Conservation (phyloP, 2,113 vertebrate species). For the Laticauda laticaudata region DNA sequence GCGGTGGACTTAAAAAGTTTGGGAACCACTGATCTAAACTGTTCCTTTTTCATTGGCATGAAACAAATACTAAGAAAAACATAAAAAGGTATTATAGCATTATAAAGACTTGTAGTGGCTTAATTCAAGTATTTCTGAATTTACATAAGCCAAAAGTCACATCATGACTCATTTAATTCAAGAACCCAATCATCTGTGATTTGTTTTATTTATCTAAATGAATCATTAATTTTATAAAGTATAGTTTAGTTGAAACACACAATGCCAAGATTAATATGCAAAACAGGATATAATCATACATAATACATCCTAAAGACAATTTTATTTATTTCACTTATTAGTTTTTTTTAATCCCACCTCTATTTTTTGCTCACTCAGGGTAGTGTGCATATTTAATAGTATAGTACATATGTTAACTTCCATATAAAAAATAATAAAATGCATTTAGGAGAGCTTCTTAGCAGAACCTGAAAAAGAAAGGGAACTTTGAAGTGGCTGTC, state of each 20-base stretch:
- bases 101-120: neutral
- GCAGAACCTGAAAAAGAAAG: neutral
- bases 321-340: neutral
- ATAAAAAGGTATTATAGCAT: neutral
- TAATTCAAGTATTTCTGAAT: neutral
- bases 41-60: neutral
- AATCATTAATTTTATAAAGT: neutral
- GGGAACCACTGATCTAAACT: neutral
- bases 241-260: neutral
- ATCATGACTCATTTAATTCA: neutral
- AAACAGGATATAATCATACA: neutral
- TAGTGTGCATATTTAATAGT: neutral
- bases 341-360: neutral
- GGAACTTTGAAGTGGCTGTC: neutral
- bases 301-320: neutral
- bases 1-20: too few relatives aligned
- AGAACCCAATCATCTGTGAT: neutral
- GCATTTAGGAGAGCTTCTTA: neutral
- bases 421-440: neutral
- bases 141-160: neutral
- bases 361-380: neutral
- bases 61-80: neutral
- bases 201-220: neutral
- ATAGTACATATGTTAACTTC: neutral
- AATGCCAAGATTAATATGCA: neutral